Base-by-base conservation (phyloP, 1,140 invertebrate species). In the Pantala flavescens region DNA sequence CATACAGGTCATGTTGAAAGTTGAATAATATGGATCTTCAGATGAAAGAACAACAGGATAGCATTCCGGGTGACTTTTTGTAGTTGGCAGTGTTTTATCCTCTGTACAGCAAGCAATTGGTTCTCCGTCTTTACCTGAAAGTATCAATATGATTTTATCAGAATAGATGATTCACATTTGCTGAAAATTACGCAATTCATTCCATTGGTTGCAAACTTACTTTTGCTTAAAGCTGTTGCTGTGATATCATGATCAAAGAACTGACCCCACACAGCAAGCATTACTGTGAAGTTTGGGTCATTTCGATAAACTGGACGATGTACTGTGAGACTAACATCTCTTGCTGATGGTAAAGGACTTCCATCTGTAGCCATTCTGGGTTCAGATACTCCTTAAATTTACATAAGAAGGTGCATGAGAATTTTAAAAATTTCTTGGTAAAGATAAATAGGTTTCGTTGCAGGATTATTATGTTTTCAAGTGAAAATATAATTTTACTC, bases 201-300 rank as follows among this genome's bases (percentile, higher is more conserved):
- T 24, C 3, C 23, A 72, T 19, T 14, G 12, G 12, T 3, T 63
- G n/a, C 28, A 63, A 83, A 79, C 75, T 76, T 78, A 79, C 89
- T 88, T 78, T 90, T 88, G 77, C 86, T 93, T 5, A 92, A 79
- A 0, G 92, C 92, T 0, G 93, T 95, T 1, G 91, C 90, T 0
- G 92, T 94, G 24, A 99, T 89, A 79, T 98, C 97, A 79, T 98
- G 97, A 82, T 98, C 97, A 19, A 98, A 78, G 82, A 98, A 98
- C 84, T 98, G 97, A 0, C 97, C 96, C 88, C 95, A 98, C 12
- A 93, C 91, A 0, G 91, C 91, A 71, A 93, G 79, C 90, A 94
- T 92, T 0, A 93, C 90, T 0, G 90, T 91, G 78, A 93, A 93
- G 43, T 87, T 84, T 0, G 89, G 87, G 81, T 93, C 91, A 28